Base-by-base conservation (phyloP, 2,113 vertebrate genomes). In the Centrocercus urophasianus region DNA sequence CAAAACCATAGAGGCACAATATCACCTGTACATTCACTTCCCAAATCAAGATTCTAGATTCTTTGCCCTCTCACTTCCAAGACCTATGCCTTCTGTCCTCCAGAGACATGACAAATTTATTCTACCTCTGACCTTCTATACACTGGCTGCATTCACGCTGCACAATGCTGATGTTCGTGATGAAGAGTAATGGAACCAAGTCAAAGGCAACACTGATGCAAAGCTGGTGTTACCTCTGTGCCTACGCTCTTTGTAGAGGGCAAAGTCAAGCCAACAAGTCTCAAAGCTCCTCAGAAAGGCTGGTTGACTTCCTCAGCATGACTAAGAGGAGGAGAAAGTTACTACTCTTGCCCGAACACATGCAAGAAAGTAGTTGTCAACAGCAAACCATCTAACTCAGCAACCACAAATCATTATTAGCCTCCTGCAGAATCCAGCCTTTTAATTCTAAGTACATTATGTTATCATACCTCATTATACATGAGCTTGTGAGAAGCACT, bases 321-420 rank as follows among this genome's bases (percentile, higher is more conserved):
- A 27, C 47, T 40, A 7, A 67, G 61, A 11, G 34, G 28, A 15
- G 0, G 66, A n/a, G 52, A 66, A 70, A 73, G 22, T 28, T 60
- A 64, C 42, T 8, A 4, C 80, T 56, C 48, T 22, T 42, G 25
- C 7, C 15, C 16, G 10, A 20, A 34, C 60, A 30, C 8, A 4
- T 0, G 1, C 0, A 2, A 45, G 22, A 65, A 73, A 45, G 61
- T 1, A 9, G 11, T 15, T 10, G 50, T 7, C 66, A 63, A 0
- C 1, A 30, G n/a, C 27, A 47, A 78, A 61, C 1, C 2, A 6
- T 2, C 52, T 5, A 54, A 40, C 40, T 22, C 25, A n/a, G 38
- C 24, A 75, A 28, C 6, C 7, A 22, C 7, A 2, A 25, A 21
- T 34, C 47, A 67, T 15, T 52, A 85, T 34, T 21, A 56, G 32